Percentiles rank a stretch among this genome's conserved stretches.
Evolutionary conservation across 1,140 invertebrate genomes (phyloP).

Genomic region (Macrotrachela quadricornifera): DNA sequence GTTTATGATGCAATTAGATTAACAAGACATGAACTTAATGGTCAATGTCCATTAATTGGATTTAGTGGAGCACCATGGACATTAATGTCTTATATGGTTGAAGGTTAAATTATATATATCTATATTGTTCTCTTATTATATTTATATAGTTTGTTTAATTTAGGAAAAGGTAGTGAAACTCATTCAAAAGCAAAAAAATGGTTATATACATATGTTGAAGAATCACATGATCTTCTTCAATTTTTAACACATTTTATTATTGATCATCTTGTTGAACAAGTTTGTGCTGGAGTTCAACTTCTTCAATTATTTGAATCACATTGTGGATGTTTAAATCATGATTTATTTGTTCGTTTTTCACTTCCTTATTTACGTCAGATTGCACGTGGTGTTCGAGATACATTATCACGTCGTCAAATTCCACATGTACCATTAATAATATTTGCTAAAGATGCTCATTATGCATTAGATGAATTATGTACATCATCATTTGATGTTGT

Average conservation of each 20-base stretch:
- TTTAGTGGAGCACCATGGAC: constrained; percentile 90
- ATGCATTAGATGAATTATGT: constrained; percentile 56
- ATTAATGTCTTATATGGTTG: constrained; percentile 91
- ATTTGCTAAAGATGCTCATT: constrained; percentile 79
- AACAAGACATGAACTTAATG: constrained; percentile 63
- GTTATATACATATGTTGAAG: constrained; percentile 58
- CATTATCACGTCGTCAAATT: constrained; percentile 40
- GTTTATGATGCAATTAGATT: constrained; percentile 79
- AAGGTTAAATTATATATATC: constrained; percentile 26
- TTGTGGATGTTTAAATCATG: constrained; percentile 61
- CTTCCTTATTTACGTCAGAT: constrained; percentile 42
- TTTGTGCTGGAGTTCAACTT: constrained; percentile 35
- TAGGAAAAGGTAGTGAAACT: constrained; percentile 48
- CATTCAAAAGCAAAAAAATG: constrained; percentile 72
- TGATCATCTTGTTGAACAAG: constrained; percentile 70
- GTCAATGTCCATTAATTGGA: constrained; percentile 75
- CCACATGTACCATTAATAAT: constrained; percentile 61
- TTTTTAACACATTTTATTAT: constrained; percentile 59
- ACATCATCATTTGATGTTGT: constrained; percentile 64
- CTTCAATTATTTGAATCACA: constrained; percentile 88
- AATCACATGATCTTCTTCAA: constrained; percentile 50
- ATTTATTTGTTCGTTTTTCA: constrained; percentile 52
- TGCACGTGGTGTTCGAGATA: constrained; percentile 41
- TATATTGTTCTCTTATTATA: too few species aligned
- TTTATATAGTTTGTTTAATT: too few species aligned